Percentiles rank a stretch among this genome's conserved stretches.
phyloP scores from a whole-genome alignment of 2,797 vertebrate species.

The Ara ararauna region DNA sequence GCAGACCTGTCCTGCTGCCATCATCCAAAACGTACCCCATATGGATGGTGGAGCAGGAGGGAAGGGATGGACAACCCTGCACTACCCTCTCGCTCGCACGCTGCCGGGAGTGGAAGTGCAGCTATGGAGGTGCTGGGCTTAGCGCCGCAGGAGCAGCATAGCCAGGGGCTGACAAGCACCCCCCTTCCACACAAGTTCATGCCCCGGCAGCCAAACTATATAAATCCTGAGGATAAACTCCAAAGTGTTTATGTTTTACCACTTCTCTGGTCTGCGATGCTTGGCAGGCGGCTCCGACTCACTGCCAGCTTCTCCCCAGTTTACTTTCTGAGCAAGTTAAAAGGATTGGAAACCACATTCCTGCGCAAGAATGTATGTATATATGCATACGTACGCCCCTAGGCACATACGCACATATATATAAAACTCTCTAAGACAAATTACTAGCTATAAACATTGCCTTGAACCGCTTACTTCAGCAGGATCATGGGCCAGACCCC shows the following conservation, averaged over 20 bases:
- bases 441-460: slow-evolving; percentile 27
- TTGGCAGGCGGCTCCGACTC: slow-evolving; percentile 16
- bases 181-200: not conserved
- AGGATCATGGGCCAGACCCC: not conserved
- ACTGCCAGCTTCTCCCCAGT: slow-evolving; percentile 57
- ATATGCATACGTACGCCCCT: not conserved
- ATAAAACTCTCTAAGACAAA: slow-evolving; percentile 36
- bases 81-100: fast-evolving
- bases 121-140: not conserved
- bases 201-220: not conserved
- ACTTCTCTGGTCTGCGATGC: slow-evolving; percentile 60
- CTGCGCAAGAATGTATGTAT: not conserved
- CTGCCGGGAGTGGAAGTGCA: fast-evolving
- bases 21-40: not conserved
- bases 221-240: slow-evolving; percentile 57
- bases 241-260: slow-evolving; percentile 69
- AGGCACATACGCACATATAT: not conserved
- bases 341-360: slow-evolving; percentile 11
- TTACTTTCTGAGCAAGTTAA: slow-evolving; percentile 54
- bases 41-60: not conserved
- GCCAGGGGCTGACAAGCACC: not conserved
- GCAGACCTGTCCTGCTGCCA: slow-evolving; percentile 9
- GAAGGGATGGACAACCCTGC: not conserved
- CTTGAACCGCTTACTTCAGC: not conserved
- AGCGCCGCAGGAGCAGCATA: fast-evolving